phyloP scores from a whole-genome alignment of 2,113 vertebrate genomes.

The Lasiurus cinereus region DNA sequence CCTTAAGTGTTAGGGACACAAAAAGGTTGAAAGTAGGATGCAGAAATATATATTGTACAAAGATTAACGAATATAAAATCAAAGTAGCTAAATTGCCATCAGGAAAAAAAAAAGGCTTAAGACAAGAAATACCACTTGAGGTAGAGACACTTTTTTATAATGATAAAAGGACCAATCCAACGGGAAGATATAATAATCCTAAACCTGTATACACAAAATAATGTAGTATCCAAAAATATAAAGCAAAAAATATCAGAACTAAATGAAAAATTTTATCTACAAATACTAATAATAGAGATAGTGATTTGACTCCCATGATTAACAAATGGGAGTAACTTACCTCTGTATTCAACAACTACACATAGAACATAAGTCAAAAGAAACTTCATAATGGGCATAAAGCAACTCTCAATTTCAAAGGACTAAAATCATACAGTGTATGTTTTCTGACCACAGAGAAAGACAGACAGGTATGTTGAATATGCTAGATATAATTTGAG shows the following conservation, averaged over 20 bases:
- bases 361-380: not conserved
- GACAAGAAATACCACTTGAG: not conserved
- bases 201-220: not conserved
- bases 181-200: not conserved
- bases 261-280: not conserved
- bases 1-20: not conserved
- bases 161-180: slow-evolving; percentile 12
- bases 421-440: not conserved
- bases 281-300: not conserved
- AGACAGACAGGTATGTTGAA: not conserved
- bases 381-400: not conserved
- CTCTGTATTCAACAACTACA: not conserved
- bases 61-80: slow-evolving; percentile 35
- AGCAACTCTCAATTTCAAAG: not conserved
- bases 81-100: not conserved
- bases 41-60: not conserved
- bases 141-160: not conserved
- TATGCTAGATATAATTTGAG: not conserved
- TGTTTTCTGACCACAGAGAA: not conserved
- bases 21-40: not conserved
- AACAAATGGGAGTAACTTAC: not conserved
- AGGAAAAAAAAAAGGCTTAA: not conserved
- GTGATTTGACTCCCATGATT: not conserved
- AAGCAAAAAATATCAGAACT: slow-evolving; percentile 19
- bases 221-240: not conserved